phyloP scores from a whole-genome alignment of 1,140 invertebrate genomes.

The Pemphigus obesinymphae region DNA sequence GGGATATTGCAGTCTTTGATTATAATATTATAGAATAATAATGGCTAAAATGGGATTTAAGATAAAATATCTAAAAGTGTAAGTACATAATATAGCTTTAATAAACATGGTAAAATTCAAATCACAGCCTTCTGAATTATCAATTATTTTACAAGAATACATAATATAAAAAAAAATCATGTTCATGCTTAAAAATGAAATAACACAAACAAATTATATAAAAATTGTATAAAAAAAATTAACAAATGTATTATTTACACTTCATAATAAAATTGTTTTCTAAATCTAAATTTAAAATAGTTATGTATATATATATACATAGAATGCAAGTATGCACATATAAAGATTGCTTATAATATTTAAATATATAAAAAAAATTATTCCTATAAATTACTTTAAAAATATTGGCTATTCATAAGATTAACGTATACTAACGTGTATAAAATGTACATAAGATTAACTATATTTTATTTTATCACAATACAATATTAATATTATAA shows the following conservation, averaged over 20 bases:
- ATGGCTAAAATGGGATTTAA: neutral
- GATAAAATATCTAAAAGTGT: neutral
- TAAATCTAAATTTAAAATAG: neutral
- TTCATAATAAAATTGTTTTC: neutral
- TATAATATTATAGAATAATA: neutral
- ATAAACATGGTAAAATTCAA: slow-evolving; percentile 31
- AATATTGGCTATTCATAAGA: neutral
- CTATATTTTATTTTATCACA: neutral
- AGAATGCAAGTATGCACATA: neutral
- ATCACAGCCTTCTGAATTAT: slow-evolving; percentile 40
- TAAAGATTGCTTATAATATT: neutral
- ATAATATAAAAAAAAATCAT: neutral
- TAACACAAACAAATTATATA: slow-evolving; percentile 5
- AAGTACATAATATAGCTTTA: neutral
- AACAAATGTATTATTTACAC: neutral
- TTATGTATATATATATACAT: neutral
- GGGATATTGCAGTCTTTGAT: neutral
- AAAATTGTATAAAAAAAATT: neutral
- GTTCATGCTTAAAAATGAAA: neutral
- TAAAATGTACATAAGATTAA: neutral
- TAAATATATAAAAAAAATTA: neutral
- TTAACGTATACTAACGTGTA: neutral
- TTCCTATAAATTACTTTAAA: neutral
- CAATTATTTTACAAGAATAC: slow-evolving; percentile 14
- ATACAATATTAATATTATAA: neutral